Evolutionary conservation across 1,140 invertebrate species (phyloP), one percentile per base, ranked within the genome.

Genomic region (Heliconius congener): DNA sequence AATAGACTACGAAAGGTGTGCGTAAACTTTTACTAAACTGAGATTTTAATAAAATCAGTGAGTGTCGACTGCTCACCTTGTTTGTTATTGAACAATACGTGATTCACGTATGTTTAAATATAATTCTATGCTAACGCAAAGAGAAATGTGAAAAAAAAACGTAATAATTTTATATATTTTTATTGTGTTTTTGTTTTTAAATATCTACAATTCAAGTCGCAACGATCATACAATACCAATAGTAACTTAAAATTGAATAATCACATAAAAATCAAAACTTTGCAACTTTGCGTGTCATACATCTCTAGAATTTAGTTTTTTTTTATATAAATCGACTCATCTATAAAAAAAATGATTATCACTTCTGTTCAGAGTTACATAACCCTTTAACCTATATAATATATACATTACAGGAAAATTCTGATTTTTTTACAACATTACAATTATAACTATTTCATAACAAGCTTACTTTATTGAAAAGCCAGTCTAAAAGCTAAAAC

Each of bases 181-280:
- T 93, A 92, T 91, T 91, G 82, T 83, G 82, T 82, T 88, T 74
- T 81, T 71, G 60, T 90, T 87, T 88, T 87, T 83, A 85, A 87
- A 85, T 90, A 89, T 91, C 90, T 93, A 91, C 91, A 91, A 86
- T 84, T 89, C 83, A 87, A 89, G 84, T 77, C 81, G 77, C 86
- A 89, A 88, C 83, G 81, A 84, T 81, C 83, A 84, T 88, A 87
- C 84, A 87, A 84, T 88, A 85, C 85, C 85, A 82, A 87, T 83
- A 87, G 74, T 85, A 88, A 84, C 88, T 91, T 90, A 89, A 85
- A 87, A 81, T 37, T 74, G 88, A 90, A 88, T 88, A 87, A 93
- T 93, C 91, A 91, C 91, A 87, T 83, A 86, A 87, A 76, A 91
- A 88, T 86, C 85, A 88, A 89, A 87, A 80, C 83, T 82, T 85